These are phyloP conservation scores for Cotesia vestalis DNA, from an alignment of 1,140 invertebrate species.

Conservation along the genomic window DNA sequence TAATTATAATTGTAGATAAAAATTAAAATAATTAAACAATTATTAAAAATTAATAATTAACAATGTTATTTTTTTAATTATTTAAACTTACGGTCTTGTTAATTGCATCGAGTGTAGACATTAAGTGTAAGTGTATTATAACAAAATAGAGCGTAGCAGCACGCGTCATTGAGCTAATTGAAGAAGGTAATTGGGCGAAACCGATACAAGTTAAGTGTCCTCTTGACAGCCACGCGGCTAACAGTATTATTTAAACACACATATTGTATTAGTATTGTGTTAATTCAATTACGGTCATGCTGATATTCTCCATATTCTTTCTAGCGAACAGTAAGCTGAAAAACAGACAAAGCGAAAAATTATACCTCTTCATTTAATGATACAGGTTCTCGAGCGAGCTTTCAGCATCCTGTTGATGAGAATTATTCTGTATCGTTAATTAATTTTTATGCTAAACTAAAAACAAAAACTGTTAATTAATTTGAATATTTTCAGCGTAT, in stretches of 20 bases:
- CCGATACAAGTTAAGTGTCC: conserved; percentile 23
- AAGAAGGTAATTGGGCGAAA: conserved; percentile 27
- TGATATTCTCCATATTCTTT: background rate
- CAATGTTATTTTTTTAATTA: background rate
- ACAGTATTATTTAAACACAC: conserved; percentile 13
- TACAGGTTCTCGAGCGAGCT: too few relatives aligned
- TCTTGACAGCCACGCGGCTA: background rate
- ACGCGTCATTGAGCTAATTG: conserved; percentile 17
- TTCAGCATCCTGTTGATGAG: background rate
- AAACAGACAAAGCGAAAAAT: background rate
- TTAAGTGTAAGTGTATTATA: background rate
- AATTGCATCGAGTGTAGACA: too few relatives aligned
- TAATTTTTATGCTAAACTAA: conserved; percentile 4
- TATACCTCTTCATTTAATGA: background rate
- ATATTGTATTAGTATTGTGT: background rate
- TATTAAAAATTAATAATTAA: background rate
- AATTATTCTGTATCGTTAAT: background rate
- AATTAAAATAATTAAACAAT: background rate
- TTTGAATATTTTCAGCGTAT: too few relatives aligned
- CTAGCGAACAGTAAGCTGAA: too few relatives aligned
- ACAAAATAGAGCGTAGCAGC: background rate
- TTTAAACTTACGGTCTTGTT: background rate
- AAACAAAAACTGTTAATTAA: conserved; percentile 1
- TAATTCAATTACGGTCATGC: conserved; percentile 18
- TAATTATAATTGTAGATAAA: conserved; percentile 8